phyloP scores from a whole-genome alignment of 2,888 invertebrate genomes.

The Brenthis daphne region DNA sequence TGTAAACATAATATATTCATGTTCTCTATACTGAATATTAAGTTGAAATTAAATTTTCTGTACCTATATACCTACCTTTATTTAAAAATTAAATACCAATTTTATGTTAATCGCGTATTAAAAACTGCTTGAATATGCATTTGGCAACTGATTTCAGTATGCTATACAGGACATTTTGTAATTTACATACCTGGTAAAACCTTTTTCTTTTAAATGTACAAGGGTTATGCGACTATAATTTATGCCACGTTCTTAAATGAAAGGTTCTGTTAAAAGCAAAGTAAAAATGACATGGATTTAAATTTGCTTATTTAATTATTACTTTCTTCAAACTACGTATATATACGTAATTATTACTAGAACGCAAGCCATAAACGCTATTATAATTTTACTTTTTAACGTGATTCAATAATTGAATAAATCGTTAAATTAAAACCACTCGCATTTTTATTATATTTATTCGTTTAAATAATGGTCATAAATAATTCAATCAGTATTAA shows the following conservation, averaged over 20 bases:
- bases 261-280: constrained; percentile 11
- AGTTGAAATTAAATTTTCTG: too few species aligned
- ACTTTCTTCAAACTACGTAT: too few species aligned
- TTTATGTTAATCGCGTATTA: constrained; percentile 2
- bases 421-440: too few species aligned
- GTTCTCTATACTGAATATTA: too few species aligned
- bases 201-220: constrained; percentile 24
- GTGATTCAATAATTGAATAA: too few species aligned
- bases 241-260: constrained; percentile 15
- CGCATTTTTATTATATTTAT: not conserved
- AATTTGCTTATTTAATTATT: not conserved
- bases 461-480: not conserved
- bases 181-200: constrained; percentile 27
- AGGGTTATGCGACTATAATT: constrained; percentile 17
- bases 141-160: constrained; percentile 7
- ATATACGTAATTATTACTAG: too few species aligned
- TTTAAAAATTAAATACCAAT: not conserved
- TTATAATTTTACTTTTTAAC: too few species aligned
- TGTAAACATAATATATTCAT: not conserved
- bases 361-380: too few species aligned
- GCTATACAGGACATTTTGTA: constrained; percentile 18
- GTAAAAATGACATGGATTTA: not conserved
- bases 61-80: too few species aligned
- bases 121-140: constrained; percentile 12
- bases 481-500: constrained; percentile 5